A percentile compares a stretch with the other conserved stretches of the same genome.
phyloP scores from a whole-genome alignment of 2,797 vertebrate species.

The Syndactyla subalaris region DNA sequence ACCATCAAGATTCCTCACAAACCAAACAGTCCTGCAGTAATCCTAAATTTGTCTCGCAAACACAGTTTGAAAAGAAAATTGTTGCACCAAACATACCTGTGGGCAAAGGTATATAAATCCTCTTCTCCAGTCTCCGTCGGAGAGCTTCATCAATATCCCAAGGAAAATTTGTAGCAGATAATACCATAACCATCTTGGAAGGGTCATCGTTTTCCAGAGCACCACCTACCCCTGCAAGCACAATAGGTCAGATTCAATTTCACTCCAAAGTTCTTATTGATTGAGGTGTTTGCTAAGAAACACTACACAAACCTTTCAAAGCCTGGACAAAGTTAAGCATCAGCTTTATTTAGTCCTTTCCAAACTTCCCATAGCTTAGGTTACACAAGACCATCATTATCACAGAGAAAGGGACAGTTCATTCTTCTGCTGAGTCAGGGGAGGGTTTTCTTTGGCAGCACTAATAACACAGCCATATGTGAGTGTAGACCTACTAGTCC shows the following conservation, averaged over 20 bases:
- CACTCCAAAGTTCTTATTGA: not conserved
- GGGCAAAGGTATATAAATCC: constrained; percentile 96
- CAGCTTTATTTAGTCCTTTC: not conserved
- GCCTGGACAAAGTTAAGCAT: not conserved
- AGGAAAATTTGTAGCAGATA: constrained; percentile 98
- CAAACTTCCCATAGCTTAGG: not conserved
- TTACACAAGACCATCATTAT: not conserved
- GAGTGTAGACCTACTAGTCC: not conserved
- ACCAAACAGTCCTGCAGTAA: not conserved
- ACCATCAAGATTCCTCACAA: not conserved
- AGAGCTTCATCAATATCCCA: constrained; percentile 99
- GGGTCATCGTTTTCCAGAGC: constrained; percentile 93
- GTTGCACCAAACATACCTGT: constrained; percentile 81
- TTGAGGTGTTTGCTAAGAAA: not conserved
- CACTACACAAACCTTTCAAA: not conserved
- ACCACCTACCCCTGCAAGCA: constrained; percentile 88
- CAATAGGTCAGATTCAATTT: not conserved
- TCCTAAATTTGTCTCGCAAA: not conserved
- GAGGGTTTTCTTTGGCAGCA: not conserved
- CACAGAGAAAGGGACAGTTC: not conserved
- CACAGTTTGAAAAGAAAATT: constrained; percentile 1
- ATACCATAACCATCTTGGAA: constrained; percentile 98
- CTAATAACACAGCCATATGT: not conserved
- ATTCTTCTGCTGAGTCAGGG: not conserved
- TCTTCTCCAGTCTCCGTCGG: constrained; percentile 92